Evolutionary conservation across 2,888 invertebrate species (phyloP).

Genomic region (Lasius fuliginosus): DNA sequence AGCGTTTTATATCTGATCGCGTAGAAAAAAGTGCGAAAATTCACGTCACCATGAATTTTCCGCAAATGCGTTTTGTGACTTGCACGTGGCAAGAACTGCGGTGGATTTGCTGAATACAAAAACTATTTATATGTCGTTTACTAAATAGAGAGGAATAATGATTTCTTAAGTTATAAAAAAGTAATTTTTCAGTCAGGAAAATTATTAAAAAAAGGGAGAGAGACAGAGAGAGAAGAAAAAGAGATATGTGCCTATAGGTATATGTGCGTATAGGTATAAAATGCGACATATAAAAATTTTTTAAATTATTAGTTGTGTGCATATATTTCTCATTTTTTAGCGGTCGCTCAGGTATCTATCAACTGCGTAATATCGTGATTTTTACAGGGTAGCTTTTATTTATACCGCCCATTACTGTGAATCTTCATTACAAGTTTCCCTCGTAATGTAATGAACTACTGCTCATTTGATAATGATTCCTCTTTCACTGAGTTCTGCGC

Average conservation of each 20-base stretch:
- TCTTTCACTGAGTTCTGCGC: background rate
- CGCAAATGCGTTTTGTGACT: background rate
- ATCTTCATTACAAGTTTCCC: background rate
- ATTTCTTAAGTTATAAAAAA: background rate
- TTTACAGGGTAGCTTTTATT: background rate
- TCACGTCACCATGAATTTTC: slow-evolving; percentile 6
- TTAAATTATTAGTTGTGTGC: background rate
- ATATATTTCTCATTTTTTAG: background rate
- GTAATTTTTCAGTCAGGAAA: background rate
- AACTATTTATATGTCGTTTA: background rate
- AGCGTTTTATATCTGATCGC: slow-evolving; percentile 8
- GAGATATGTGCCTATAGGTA: background rate
- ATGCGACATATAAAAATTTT: background rate
- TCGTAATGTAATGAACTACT: background rate
- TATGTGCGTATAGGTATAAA: background rate
- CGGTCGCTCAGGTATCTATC: background rate
- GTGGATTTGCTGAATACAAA: background rate
- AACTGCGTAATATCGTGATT: background rate
- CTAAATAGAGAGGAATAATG: background rate
- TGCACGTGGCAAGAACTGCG: slow-evolving; percentile 9
- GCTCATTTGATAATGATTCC: background rate
- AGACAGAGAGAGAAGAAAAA: background rate
- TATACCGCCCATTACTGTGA: background rate
- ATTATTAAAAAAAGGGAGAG: background rate
- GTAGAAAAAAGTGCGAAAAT: background rate